A percentile compares a stretch with the other conserved stretches of the same genome.
These are phyloP conservation scores for Myanophis thanlyinensis DNA, from an alignment of 2,113 vertebrate genomes.

Conservation along the genomic window DNA sequence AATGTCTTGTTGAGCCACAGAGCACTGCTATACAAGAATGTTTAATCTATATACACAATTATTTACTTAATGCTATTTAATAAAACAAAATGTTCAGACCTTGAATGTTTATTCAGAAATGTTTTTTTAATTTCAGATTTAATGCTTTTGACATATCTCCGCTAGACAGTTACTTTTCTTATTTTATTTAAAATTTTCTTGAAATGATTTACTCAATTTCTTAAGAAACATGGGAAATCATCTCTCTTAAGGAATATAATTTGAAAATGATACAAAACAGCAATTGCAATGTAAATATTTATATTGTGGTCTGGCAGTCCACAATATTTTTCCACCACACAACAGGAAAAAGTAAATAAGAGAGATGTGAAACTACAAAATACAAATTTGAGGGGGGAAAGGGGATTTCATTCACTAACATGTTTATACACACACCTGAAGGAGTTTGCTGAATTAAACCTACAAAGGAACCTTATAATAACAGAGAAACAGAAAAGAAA, in stretches of 20 bases:
- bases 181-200: too few species aligned
- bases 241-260: slow-evolving; percentile 22
- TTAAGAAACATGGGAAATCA: slow-evolving; percentile 1
- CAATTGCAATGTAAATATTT: slow-evolving; percentile 39
- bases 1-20: background rate
- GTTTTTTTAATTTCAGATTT: background rate
- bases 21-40: background rate
- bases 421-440: slow-evolving; percentile 87
- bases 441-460: slow-evolving; percentile 82
- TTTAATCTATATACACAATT: background rate
- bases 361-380: slow-evolving; percentile 26
- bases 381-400: slow-evolving; percentile 31
- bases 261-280: slow-evolving; percentile 42
- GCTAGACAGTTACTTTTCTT: slow-evolving; percentile 6
- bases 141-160: background rate
- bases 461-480: slow-evolving; percentile 76
- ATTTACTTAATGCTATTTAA: background rate
- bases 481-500: slow-evolving; percentile 50
- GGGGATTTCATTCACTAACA: slow-evolving; percentile 80
- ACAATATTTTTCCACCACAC: slow-evolving; percentile 58
- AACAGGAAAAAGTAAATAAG: slow-evolving; percentile 46
- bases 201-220: background rate
- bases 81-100: background rate
- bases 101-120: background rate
- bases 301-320: slow-evolving; percentile 50